These are phyloP conservation scores for Ptilodon capucinus DNA, from an alignment of 2,888 invertebrate genomes.

Conservation along the genomic window DNA sequence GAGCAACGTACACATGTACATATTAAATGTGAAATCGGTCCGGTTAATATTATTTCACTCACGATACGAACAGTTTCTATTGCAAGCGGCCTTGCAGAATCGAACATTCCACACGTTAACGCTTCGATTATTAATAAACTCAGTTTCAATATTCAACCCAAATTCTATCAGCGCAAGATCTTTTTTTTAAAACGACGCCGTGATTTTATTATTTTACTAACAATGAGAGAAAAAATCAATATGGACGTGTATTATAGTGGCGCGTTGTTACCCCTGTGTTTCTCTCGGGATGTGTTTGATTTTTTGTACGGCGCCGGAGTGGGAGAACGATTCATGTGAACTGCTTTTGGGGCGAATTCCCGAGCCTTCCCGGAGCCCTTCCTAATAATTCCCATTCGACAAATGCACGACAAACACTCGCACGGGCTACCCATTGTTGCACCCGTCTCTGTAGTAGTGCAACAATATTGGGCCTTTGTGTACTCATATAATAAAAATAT, in stretches of 20 bases:
- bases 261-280: conserved; percentile 82
- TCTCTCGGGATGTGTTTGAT: conserved; percentile 81
- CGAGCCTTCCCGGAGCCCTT: conserved; percentile 81
- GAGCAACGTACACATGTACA: conserved; percentile 36
- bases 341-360: conserved; percentile 83
- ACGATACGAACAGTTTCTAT: conserved; percentile 79
- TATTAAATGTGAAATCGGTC: conserved; percentile 74
- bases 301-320: conserved; percentile 79
- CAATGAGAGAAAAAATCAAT: conserved; percentile 82
- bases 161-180: conserved; percentile 71
- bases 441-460: conserved; percentile 70
- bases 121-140: conserved; percentile 80
- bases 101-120: conserved; percentile 80
- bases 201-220: conserved; percentile 78
- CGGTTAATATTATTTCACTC: conserved; percentile 75
- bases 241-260: conserved; percentile 72
- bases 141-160: conserved; percentile 74
- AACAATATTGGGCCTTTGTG: conserved; percentile 71
- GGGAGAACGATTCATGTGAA: conserved; percentile 81
- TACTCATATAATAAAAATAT: conserved; percentile 59
- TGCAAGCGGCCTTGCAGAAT: conserved; percentile 78
- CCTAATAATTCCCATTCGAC: conserved; percentile 81
- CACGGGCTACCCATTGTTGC: conserved; percentile 76
- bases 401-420: conserved; percentile 82
- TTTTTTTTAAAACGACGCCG: conserved; percentile 63